phyloP scores from a whole-genome alignment of 2,797 vertebrate species.

The Melanotaenia boesemani region DNA sequence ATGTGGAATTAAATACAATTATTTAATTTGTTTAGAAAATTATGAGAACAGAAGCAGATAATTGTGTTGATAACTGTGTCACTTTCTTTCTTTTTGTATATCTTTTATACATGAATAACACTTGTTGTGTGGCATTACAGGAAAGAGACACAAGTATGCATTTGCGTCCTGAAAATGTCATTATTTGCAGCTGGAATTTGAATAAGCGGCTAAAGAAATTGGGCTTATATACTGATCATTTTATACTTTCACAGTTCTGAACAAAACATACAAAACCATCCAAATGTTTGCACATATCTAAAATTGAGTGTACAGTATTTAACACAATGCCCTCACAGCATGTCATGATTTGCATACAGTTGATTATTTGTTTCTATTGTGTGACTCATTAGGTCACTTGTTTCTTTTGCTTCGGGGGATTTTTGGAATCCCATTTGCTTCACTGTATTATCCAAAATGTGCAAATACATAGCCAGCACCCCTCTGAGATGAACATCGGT shows the following conservation, averaged over 20 bases:
- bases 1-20: conserved; percentile 12
- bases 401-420: conserved; percentile 7
- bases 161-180: not conserved
- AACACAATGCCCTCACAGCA: not conserved
- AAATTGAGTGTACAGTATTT: not conserved
- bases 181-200: not conserved
- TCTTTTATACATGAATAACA: not conserved
- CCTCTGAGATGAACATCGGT: not conserved
- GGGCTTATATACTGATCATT: not conserved
- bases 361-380: not conserved
- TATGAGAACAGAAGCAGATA: not conserved
- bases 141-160: not conserved
- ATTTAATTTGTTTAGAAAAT: conserved; percentile 17
- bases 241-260: not conserved
- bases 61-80: not conserved
- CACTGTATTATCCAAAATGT: conserved; percentile 18
- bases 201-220: not conserved
- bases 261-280: not conserved
- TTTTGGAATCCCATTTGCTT: conserved; percentile 25
- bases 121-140: not conserved
- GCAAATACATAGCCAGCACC: conserved; percentile 7
- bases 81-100: not conserved
- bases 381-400: not conserved
- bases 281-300: not conserved
- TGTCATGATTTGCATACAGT: not conserved